These are phyloP conservation scores for Poecilus cupreus DNA, from an alignment of 2,888 invertebrate genomes.

Conservation along the genomic window DNA sequence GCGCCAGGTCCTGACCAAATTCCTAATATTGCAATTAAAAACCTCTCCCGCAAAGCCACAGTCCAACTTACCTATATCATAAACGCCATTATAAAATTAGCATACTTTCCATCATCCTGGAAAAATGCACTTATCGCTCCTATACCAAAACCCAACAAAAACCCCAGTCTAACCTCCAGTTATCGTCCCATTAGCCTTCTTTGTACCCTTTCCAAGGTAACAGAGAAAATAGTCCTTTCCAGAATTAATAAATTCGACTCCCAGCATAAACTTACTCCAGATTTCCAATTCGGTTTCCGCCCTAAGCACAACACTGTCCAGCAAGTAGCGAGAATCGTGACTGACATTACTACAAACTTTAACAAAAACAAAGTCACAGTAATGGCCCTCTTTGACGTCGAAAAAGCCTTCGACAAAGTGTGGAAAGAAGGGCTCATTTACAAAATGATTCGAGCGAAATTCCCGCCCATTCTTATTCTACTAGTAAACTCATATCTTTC, in stretches of 20 bases:
- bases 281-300: background rate
- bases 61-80: constrained; percentile 60
- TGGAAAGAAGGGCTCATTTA: too few relatives aligned
- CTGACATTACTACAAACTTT: too few relatives aligned
- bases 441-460: too few relatives aligned
- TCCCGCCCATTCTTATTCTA: background rate
- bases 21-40: constrained; percentile 59
- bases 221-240: too few relatives aligned
- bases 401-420: too few relatives aligned
- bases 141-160: too few relatives aligned
- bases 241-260: too few relatives aligned
- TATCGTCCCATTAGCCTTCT: constrained; percentile 61
- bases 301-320: background rate
- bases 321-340: too few relatives aligned
- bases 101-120: constrained; percentile 60
- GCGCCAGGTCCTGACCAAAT: constrained; percentile 62
- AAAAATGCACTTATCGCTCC: too few relatives aligned
- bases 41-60: constrained; percentile 59
- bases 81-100: constrained; percentile 53
- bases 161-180: constrained; percentile 39
- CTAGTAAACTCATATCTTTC: background rate
- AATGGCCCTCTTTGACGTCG: too few relatives aligned
- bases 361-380: too few relatives aligned
- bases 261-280: background rate
- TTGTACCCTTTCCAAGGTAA: background rate